Evolutionary conservation across 1,140 invertebrate genomes (phyloP).

Genomic region (Drosophila seguyi): DNA sequence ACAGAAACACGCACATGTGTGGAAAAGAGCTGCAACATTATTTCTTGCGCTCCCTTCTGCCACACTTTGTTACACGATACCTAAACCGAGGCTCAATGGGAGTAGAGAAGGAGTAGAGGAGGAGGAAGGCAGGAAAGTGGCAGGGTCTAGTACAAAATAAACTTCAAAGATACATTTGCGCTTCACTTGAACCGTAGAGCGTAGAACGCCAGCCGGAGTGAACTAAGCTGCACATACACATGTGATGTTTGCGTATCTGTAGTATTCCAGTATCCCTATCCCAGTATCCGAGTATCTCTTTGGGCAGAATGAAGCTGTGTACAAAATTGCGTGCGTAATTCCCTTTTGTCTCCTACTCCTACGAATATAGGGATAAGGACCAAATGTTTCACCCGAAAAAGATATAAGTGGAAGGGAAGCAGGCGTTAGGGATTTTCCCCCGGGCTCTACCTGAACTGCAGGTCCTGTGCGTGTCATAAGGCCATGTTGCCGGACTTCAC

Average conservation of each 20-base stretch:
- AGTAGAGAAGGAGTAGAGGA: background rate
- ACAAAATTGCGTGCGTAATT: conserved; percentile 79
- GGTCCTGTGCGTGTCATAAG: conserved; percentile 31
- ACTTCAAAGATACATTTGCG: conserved; percentile 83
- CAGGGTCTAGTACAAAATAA: conserved; percentile 59
- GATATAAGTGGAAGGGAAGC: conserved; percentile 4
- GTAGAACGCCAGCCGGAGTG: conserved; percentile 70
- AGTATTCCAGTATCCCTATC: conserved; percentile 15
- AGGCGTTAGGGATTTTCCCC: conserved; percentile 11
- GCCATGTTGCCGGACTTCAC: conserved; percentile 56
- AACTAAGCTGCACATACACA: conserved; percentile 59
- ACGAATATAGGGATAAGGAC: conserved; percentile 16
- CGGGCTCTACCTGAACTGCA: conserved; percentile 59
- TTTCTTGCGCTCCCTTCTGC: conserved; percentile 47
- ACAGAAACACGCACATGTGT: conserved; percentile 32
- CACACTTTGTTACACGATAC: conserved; percentile 71
- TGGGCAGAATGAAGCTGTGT: conserved; percentile 75
- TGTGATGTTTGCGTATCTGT: conserved; percentile 36
- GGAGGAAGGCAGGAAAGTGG: conserved; percentile 6
- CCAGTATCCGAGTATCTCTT: conserved; percentile 19
- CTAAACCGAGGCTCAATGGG: conserved; percentile 42
- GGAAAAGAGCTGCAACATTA: conserved; percentile 37
- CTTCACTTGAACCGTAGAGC: conserved; percentile 77
- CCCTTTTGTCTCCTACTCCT: conserved; percentile 28
- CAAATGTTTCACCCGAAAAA: conserved; percentile 54